Conservation (phyloP, 2,888 invertebrate species). For the Dendrolimus pini region DNA sequence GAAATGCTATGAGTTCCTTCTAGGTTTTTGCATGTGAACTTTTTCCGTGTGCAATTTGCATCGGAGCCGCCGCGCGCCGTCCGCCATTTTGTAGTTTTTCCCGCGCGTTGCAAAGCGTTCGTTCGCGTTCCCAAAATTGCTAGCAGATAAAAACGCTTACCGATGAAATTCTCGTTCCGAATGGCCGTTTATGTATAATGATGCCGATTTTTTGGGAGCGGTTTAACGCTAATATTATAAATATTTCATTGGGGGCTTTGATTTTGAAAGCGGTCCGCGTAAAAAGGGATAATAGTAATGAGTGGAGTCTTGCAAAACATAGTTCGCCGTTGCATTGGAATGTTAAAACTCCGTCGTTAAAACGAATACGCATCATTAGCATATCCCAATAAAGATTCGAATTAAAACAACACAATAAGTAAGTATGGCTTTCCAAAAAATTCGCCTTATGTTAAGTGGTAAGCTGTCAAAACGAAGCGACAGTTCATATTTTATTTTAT, state of each 20-base stretch:
- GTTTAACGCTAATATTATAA: slow-evolving; percentile 31
- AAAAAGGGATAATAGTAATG: not conserved
- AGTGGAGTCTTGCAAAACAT: not conserved
- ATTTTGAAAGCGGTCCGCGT: slow-evolving; percentile 6
- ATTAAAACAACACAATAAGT: no score
- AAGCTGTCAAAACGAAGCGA: no score
- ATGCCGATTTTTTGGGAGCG: slow-evolving; percentile 29
- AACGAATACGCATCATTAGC: no score
- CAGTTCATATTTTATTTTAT: no score
- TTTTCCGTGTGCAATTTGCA: slow-evolving; percentile 67
- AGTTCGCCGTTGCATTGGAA: not conserved
- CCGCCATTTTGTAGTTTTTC: slow-evolving; percentile 63
- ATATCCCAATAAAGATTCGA: no score
- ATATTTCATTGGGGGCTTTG: slow-evolving; percentile 30
- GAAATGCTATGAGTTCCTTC: slow-evolving; percentile 72
- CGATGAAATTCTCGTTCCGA: slow-evolving; percentile 59
- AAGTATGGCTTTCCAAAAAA: no score
- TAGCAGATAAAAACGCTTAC: slow-evolving; percentile 39
- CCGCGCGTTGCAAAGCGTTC: slow-evolving; percentile 28
- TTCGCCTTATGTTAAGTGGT: no score
- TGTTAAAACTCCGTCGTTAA: not conserved
- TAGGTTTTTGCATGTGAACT: slow-evolving; percentile 51
- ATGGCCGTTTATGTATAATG: slow-evolving; percentile 56
- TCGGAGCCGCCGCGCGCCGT: slow-evolving; percentile 45
- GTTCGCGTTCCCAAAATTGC: slow-evolving; percentile 57